Percentiles rank a stretch among this genome's conserved stretches.
These are phyloP conservation scores for Aporrectodea caliginosa DNA, from an alignment of 1,140 invertebrate genomes.

Conservation along the genomic window DNA sequence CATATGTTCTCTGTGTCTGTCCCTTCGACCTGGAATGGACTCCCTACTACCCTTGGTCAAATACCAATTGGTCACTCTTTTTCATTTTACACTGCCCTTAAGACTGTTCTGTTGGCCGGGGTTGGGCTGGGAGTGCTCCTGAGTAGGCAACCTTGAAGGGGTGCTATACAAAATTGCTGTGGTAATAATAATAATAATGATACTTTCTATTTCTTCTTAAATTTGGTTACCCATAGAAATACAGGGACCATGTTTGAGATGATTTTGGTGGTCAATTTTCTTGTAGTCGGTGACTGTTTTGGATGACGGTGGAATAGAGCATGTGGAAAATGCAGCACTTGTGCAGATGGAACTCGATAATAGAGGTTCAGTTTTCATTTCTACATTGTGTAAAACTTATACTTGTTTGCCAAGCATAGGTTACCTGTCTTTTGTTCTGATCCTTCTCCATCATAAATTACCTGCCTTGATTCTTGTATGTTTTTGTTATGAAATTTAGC, in stretches of 20 bases:
- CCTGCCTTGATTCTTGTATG: not conserved
- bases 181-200: not conserved
- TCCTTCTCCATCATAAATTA: too few species aligned
- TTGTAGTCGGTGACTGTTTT: not conserved
- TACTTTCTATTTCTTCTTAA: not conserved
- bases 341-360: not conserved
- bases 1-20: too few species aligned
- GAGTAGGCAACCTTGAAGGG: not conserved
- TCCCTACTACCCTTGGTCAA: too few species aligned
- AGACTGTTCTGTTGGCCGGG: too few species aligned
- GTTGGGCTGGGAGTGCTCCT: not conserved
- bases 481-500: not conserved
- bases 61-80: too few species aligned
- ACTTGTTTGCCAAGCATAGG: not conserved
- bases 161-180: not conserved
- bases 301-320: not conserved
- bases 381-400: not conserved
- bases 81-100: too few species aligned
- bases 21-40: too few species aligned
- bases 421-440: not conserved
- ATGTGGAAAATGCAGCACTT: not conserved
- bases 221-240: not conserved
- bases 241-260: not conserved
- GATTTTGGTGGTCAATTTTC: not conserved
- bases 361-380: not conserved